Base-by-base conservation (phyloP, 1,140 invertebrate species). In the Drosophila pachea region DNA sequence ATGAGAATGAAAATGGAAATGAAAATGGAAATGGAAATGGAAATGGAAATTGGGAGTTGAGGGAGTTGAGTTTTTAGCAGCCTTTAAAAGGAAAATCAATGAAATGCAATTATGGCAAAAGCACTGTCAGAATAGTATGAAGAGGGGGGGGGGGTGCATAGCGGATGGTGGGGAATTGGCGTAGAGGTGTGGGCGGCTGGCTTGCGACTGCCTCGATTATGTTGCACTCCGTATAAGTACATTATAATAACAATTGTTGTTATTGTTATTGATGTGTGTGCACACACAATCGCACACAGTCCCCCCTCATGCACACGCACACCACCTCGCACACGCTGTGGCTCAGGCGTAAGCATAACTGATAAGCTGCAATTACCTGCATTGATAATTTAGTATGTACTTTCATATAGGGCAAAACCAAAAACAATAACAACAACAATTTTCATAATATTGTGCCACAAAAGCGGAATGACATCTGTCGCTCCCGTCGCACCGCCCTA, bases 361-460 rank as follows among this genome's bases (percentile, higher is more conserved):
- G 81, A 86, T 86, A 86, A 86, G 81, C 81, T 81, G 81, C 81
- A 86, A 86, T 86, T 86, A 86, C 81, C 81, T 86, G 82, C 81
- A 86, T 86, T 86, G 81, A 86, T 86, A 86, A 86, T 86, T 86
- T 69, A 53, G 76, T 81, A 86, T 86, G 73, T 70, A 84, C 79
- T 86, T 69, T 65, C 75, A 83, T 75, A 83, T 78, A 76, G 78
- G 66, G 71, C 78, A 77, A 62, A 38, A 58, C 33, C 72, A 72
- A 60, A n/a, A 63, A 65, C 61, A 65, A 59, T 11, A 69, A 12
- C 9, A 54, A 66, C 36, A 58, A 65, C 56, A 83, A 83, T 73
- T 82, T 74, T 65, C 65, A 69, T 73, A 78, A 83, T 83, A 76
- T 52, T 73, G 60, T 53, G 81, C 76, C 79, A 84, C 78, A 84